A percentile compares a stretch with the other conserved stretches of the same genome.
Conservation (phyloP, 2,888 invertebrate genomes). For the Parascotia fuliginaria region DNA sequence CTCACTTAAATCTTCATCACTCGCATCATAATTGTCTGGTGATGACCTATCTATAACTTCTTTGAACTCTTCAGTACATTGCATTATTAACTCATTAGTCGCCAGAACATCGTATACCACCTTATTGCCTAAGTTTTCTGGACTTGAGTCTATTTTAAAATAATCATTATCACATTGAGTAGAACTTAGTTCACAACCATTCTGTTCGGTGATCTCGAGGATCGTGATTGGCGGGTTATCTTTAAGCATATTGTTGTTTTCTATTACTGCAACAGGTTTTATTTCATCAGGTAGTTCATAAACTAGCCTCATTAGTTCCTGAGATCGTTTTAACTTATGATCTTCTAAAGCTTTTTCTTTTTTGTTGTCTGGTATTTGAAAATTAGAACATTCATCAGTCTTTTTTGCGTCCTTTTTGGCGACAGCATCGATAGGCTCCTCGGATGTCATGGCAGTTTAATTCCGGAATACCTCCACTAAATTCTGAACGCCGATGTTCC, state of each 20-base stretch:
- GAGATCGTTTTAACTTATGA: conserved; percentile 57
- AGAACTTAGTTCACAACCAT: conserved; percentile 75
- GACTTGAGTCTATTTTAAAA: conserved; percentile 63
- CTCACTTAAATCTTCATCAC: conserved; percentile 75
- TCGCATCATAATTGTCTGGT: conserved; percentile 63
- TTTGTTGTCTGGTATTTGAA: conserved; percentile 61
- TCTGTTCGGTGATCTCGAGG: conserved; percentile 78
- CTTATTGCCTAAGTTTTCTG: conserved; percentile 73
- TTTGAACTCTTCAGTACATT: conserved; percentile 69
- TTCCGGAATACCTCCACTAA: conserved; percentile 44
- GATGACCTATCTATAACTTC: conserved; percentile 75
- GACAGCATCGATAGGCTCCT: conserved; percentile 76
- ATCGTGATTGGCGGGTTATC: conserved; percentile 80
- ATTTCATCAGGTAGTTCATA: conserved; percentile 80
- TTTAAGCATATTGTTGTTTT: conserved; percentile 78
- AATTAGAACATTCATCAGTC: conserved; percentile 63
- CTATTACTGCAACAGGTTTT: conserved; percentile 57
- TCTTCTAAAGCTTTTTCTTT: conserved; percentile 61
- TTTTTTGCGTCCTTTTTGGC: conserved; percentile 70
- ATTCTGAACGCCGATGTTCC: conserved; percentile 43
- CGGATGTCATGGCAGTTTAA: conserved; percentile 77
- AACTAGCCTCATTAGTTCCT: conserved; percentile 79
- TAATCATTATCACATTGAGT: conserved; percentile 68
- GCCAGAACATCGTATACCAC: conserved; percentile 71
- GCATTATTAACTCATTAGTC: conserved; percentile 68